Percentiles rank a stretch among this genome's conserved stretches.
Conservation (phyloP, 2,113 vertebrate genomes). For the Pollachius pollachius region DNA sequence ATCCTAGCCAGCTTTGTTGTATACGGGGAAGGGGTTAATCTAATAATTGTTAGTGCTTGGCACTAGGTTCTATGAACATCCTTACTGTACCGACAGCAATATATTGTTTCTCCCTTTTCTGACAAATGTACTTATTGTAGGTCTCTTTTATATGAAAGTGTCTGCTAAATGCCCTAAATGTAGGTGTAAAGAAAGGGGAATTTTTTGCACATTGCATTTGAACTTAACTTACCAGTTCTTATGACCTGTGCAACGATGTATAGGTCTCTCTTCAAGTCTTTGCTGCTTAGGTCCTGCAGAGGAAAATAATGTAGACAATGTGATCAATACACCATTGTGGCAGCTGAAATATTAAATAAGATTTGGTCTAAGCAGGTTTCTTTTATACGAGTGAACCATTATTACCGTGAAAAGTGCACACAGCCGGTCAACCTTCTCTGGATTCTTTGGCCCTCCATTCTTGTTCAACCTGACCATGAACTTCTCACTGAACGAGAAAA, state of each 20-base stretch:
- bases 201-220: no score
- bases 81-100: no score
- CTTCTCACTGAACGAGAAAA: conserved; percentile 83
- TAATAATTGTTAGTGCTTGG: no score
- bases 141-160: no score
- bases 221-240: conserved; percentile 83
- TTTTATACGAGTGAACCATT: background rate
- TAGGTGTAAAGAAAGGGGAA: no score
- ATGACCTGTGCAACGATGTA: conserved; percentile 94
- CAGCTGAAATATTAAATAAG: background rate
- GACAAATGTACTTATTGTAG: no score
- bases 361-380: background rate
- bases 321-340: background rate
- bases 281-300: conserved; percentile 91
- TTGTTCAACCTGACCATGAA: conserved; percentile 98
- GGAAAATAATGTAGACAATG: conserved; percentile 18
- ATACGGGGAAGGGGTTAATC: no score
- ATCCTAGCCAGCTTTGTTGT: no score
- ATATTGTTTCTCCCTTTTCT: no score
- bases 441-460: conserved; percentile 93
- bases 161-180: no score
- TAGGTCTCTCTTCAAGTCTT: conserved; percentile 95
- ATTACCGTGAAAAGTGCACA: conserved; percentile 92
- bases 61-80: no score
- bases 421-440: conserved; percentile 93